A percentile compares a stretch with the other conserved stretches of the same genome.
These are phyloP conservation scores for Amblyjoppa fuscipennis DNA, from an alignment of 2,888 invertebrate genomes.

Conservation along the genomic window DNA sequence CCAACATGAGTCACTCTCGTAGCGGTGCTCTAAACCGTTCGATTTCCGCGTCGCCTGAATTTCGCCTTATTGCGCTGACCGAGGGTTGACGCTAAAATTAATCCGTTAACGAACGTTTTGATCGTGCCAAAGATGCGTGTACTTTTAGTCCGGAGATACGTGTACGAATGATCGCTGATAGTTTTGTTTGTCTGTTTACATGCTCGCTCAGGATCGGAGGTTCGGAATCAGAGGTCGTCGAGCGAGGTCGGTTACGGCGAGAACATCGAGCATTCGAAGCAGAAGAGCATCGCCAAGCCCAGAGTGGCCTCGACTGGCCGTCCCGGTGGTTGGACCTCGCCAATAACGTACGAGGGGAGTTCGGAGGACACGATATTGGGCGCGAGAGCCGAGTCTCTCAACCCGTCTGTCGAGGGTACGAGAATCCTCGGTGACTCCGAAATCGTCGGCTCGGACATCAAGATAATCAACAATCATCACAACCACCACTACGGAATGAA, in stretches of 20 bases:
- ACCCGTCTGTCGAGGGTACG: slow-evolving; percentile 81
- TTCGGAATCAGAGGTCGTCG: slow-evolving; percentile 20
- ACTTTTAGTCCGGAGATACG: not conserved
- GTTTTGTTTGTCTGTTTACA: not conserved
- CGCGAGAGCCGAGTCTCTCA: slow-evolving; percentile 87
- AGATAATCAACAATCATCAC: slow-evolving; percentile 40
- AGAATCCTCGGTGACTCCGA: slow-evolving; percentile 71
- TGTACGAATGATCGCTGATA: not conserved
- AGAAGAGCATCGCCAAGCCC: slow-evolving; percentile 31
- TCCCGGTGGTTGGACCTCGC: slow-evolving; percentile 78
- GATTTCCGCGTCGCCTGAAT: not conserved
- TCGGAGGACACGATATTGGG: slow-evolving; percentile 90
- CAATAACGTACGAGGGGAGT: slow-evolving; percentile 89
- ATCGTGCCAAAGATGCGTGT: not conserved
- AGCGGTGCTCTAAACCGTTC: not conserved
- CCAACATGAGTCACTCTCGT: not conserved
- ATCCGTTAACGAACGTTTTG: not conserved
- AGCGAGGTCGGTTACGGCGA: slow-evolving; percentile 18
- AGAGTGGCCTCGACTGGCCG: slow-evolving; percentile 15
- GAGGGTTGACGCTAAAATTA: not conserved
- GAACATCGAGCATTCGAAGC: slow-evolving; percentile 22
- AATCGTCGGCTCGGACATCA: slow-evolving; percentile 32
- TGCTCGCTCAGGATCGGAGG: slow-evolving; percentile 23
- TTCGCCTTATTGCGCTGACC: not conserved
- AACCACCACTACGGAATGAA: slow-evolving; percentile 76